Conservation (phyloP, 2,888 invertebrate genomes). For the Thereva unica region DNA sequence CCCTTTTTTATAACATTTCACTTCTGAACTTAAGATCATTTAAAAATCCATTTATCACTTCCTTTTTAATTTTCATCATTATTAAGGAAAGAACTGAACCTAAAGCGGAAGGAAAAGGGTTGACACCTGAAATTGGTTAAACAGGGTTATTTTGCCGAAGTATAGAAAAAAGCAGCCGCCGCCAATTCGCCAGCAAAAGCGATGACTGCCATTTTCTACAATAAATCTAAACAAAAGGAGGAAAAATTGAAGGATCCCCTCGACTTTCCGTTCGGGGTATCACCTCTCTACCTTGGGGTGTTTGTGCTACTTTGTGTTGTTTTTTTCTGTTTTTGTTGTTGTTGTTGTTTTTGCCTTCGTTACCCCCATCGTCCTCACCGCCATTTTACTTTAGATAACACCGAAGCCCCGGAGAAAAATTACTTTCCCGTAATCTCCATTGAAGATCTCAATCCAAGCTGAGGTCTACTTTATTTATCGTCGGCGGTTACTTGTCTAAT, state of each 20-base stretch:
- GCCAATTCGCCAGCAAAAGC: not conserved
- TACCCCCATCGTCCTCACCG: not conserved
- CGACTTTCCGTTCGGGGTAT: too few species aligned
- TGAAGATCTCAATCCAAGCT: conserved; percentile 27
- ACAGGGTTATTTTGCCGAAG: not conserved
- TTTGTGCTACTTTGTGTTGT: too few species aligned
- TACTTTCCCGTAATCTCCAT: conserved; percentile 27
- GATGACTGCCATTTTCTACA: not conserved
- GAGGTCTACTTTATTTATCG: conserved; percentile 28
- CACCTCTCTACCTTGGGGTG: too few species aligned
- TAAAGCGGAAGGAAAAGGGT: not conserved
- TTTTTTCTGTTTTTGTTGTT: too few species aligned
- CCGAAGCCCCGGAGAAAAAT: conserved; percentile 14
- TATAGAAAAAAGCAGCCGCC: conserved; percentile 5
- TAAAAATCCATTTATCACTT: too few species aligned
- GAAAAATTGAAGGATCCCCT: too few species aligned
- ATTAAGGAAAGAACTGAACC: too few species aligned
- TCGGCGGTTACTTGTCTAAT: conserved; percentile 34
- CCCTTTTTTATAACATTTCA: too few species aligned
- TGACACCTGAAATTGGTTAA: conserved; percentile 16
- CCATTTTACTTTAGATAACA: not conserved
- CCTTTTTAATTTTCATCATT: too few species aligned
- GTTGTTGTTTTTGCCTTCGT: too few species aligned
- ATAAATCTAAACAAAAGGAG: too few species aligned
- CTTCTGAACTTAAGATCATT: too few species aligned